Base-by-base conservation (phyloP, 1,140 invertebrate species). In the Sminthurinus signatus region DNA sequence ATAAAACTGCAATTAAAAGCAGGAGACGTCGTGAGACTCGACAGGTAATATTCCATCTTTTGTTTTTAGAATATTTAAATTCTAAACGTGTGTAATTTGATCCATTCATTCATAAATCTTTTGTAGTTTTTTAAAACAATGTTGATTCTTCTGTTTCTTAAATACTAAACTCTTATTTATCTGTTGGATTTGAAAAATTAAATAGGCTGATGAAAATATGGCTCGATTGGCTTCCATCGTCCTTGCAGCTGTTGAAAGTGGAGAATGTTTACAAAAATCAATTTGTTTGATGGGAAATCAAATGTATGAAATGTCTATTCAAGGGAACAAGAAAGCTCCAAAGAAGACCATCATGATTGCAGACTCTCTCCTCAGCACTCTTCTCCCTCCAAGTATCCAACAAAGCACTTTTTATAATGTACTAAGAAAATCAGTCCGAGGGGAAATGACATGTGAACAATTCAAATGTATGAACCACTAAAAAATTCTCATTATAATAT, bases 211-310 rank as follows among this genome's bases (percentile, higher is more conserved):
- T 46, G 55, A 55, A 12, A 55, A 64, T 23, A 19, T 64, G 43
- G 59, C 55, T 36, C 31, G 55, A 10, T 28, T 64, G 29, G 62
- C 62, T 5, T 15, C 62, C 15, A 64, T 64, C n/a, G 62, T 64
- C 17, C 55, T 64, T n/a, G 5, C 54, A 17, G 62, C 62, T 19
- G 27, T 64, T 12, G 14, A 50, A 32, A 59, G 55, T 25, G 62
- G 62, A 17, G 62, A 64, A 36, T 64, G 62, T 28, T 28, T 64
- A 15, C 62, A 64, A 29, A 58, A 48, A 32, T 50, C 54, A 28
- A 64, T 64, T 28, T 64, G 62, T 44, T 25, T 51, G 17, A 14
- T 64, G 2, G 62, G 62, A 25, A 59, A 1, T 15, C 55, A 59
- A 43, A 32, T 64, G 14, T n/a, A n/a, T n/a, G n/a, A n/a, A n/a